Evolutionary conservation across 2,113 vertebrate species (phyloP), one percentile per base, ranked within the genome.

Genomic region (Hyaena hyaena): DNA sequence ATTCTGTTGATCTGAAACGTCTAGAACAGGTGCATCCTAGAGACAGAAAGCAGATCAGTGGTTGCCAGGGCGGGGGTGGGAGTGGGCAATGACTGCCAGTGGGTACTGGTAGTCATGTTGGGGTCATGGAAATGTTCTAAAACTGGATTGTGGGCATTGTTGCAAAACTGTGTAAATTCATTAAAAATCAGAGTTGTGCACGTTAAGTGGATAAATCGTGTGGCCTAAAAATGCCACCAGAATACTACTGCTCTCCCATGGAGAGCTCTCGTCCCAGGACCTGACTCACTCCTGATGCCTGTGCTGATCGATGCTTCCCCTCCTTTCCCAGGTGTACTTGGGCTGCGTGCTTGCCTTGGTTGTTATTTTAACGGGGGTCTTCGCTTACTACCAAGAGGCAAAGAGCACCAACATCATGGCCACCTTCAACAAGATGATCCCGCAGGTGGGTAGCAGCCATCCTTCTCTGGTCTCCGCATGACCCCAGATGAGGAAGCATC

Each of bases 371-470:
- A 99, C 99, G 0, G 99, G 99, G 1, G 96, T 99, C 90, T 99
- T 99, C 23, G 99, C 99, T 80, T 99, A 99, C 95, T 99, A 99
- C 65, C 99, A 99, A 97, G 99, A 99, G 97, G 99, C 99, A 43
- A 99, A 99, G 97, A 99, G 99, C 94, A 99, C 99, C 33, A 99
- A 99, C 95, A 99, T 99, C 96, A 99, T 99, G 98, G 98, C 99
- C 93, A 99, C 99, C 97, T 99, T 99, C 98, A 98, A 98, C 45
- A 99, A 99, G 97, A 99, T 99, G 99, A 99, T 99, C 58, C 99
- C 99, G 2, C 99, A 99, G 99, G 99, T 99, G 55, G 98, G 98
- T 98, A 11, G 35, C 65, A 65, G 66, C 21, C n/a, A 23, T 17
- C 16, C 3, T 53, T 28, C 83, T 53, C 81, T 55, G n/a, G 8